Conservation (phyloP, 2,113 vertebrate species). For the Mus musculus region GRCm39 chr7:66651001-66651500, state of each 20-base stretch:
- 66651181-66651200: neutral
- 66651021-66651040: neutral
- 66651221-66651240: no score
- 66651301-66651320: neutral
- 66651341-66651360: neutral
- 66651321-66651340: neutral
- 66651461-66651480: constrained; percentile 49
- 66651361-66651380: neutral
- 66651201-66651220: neutral
- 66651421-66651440: neutral
- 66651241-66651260: neutral
- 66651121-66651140: neutral
- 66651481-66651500: constrained; percentile 47
- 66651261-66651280: neutral
- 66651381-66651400: neutral
- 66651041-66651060: accelerated
- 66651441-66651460: neutral
- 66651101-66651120: neutral
- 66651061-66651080: neutral
- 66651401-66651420: neutral
- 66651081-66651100: neutral
- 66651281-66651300: neutral
- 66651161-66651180: neutral
- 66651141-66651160: neutral
- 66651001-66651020: neutral